Conservation (phyloP, 2,888 invertebrate genomes). For the Tachina fera region DNA sequence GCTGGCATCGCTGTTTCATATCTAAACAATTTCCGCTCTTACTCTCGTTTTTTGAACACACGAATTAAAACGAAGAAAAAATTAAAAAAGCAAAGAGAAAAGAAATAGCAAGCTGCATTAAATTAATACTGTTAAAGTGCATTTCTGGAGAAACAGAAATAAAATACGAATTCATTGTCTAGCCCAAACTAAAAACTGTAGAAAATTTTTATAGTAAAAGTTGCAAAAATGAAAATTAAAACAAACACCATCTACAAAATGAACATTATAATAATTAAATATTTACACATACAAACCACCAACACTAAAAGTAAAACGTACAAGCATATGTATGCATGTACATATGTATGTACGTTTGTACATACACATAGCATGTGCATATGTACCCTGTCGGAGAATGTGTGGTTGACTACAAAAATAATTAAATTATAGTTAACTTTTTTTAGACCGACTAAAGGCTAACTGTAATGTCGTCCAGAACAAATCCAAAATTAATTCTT, state of each 20-base stretch:
- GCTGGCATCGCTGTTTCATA: not conserved
- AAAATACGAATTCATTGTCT: conserved; percentile 22
- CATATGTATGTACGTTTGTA: not conserved
- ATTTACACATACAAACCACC: conserved; percentile 6
- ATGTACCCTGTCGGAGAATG: too few relatives aligned
- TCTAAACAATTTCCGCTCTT: not conserved
- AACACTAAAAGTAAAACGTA: conserved; percentile 7
- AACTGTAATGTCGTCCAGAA: too few relatives aligned
- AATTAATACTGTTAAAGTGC: conserved; percentile 40
- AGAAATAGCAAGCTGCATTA: conserved; percentile 57
- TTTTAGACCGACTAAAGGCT: too few relatives aligned
- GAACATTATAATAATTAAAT: conserved; percentile 3
- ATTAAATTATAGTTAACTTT: too few relatives aligned
- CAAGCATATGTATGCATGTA: not conserved
- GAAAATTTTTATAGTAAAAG: conserved; percentile 19
- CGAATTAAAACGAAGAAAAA: conserved; percentile 15
- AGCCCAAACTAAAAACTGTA: conserved; percentile 1
- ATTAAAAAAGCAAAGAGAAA: conserved; percentile 14
- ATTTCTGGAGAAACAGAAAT: conserved; percentile 22
- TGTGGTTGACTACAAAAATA: too few relatives aligned
- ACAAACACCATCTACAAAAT: conserved; percentile 1
- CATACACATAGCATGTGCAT: not conserved
- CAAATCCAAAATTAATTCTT: too few relatives aligned
- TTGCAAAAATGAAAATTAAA: conserved; percentile 3
- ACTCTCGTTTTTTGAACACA: conserved; percentile 28